Percentiles rank a stretch among this genome's conserved stretches.
These are phyloP conservation scores for Eulacestoma nigropectus DNA, from an alignment of 2,113 vertebrate species.

Conservation along the genomic window DNA sequence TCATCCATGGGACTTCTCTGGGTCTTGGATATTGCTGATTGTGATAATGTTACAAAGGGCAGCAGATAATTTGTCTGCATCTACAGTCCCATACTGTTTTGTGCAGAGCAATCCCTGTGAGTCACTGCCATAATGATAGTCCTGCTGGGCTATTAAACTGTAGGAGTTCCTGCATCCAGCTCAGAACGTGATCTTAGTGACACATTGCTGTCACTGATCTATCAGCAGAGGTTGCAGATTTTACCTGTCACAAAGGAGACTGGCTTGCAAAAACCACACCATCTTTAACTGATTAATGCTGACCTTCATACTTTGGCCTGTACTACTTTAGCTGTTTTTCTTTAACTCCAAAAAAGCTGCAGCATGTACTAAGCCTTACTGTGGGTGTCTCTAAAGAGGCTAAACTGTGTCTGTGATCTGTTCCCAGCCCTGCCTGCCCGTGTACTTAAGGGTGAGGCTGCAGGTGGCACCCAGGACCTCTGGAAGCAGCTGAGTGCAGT, in stretches of 20 bases:
- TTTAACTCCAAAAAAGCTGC: background rate
- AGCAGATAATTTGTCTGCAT: background rate
- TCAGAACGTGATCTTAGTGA: rapidly evolving
- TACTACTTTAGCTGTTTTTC: background rate
- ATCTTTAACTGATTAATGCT: rapidly evolving
- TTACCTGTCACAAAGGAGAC: background rate
- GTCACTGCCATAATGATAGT: rapidly evolving
- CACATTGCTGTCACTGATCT: background rate
- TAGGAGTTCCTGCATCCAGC: background rate
- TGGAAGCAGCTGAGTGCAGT: background rate
- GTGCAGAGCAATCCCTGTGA: background rate
- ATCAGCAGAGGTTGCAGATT: rapidly evolving
- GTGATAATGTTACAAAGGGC: background rate
- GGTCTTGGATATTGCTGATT: background rate
- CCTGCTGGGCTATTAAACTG: background rate
- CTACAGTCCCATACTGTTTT: rapidly evolving
- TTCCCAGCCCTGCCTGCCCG: background rate
- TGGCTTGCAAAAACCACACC: background rate
- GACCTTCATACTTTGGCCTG: background rate
- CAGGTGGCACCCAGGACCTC: background rate
- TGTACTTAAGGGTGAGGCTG: background rate
- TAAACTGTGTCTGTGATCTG: rapidly evolving
- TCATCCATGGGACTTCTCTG: background rate
- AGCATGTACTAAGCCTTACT: background rate
- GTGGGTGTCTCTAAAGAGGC: background rate